Evolutionary conservation across 23 tunicate species (phyloP), one percentile per base, ranked within the genome.

Genomic region (Oikopleura dioica): DNA sequence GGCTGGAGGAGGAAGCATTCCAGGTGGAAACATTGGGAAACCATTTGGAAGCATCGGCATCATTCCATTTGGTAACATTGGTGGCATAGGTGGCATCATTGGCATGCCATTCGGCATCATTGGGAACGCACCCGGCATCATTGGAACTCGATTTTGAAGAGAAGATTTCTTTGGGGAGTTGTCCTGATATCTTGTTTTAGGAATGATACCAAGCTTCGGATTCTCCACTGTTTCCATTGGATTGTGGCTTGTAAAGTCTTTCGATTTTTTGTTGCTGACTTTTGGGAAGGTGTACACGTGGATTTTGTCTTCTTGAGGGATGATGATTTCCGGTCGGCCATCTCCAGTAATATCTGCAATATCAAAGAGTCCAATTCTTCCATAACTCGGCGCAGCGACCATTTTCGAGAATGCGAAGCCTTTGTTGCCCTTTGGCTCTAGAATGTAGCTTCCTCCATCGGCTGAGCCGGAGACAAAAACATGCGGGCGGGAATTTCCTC

Each of bases 401-500:
- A 68, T 24, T 0, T 35, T 0, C 29, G 29, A 24, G 26, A 68
- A 0, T 24, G 29, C 0, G 26, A 31, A 0, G 76, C 0, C 76
- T 68, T 33, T 68, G 36, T 23, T 16, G 76, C 23, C 9, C 26
- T 59, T 82, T 16, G 97, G 97, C 5, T 80, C 77, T 24, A 91
- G 59, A 78, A 91, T 85, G 68, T 37, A 91, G 2, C 85, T 69
- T 59, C 77, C 78, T 37, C 77, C 94, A 68, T 81, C 84, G 5
- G 85, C 86, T 16, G 83, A 86, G 35, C 97, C 97, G 26, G 97
- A 80, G 2, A 91, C 76, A 76, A 91, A 91, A 35, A 91, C 81
- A 51, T 81, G 81, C 32, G 97, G 97, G 68, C 97, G 79, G 76
- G 84, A 89, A 35, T 44, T 79, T 68, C 96, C 84, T 50, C 37